Evolutionary conservation across 2,888 invertebrate species (phyloP), one percentile per base, ranked within the genome.

Genomic region (Pyrgus malvae): DNA sequence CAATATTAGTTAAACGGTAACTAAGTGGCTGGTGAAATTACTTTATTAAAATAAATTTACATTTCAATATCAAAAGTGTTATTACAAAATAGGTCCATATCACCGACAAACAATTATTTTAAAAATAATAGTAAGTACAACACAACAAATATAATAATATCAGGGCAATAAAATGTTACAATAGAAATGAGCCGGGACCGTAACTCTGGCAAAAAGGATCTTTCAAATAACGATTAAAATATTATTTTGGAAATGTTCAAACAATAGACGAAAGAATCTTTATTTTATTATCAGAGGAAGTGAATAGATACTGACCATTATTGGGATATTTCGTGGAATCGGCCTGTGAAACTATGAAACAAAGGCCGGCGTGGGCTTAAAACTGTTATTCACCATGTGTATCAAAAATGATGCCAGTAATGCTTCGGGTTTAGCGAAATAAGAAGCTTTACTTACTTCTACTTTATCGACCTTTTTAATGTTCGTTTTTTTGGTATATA

Each of bases 241-340:
- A 81, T 80, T 75, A 83, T 83, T 83, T 85, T 76, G 69, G 72
- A 74, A 66, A 64, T 68, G 66, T 68, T 67, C 80, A 83, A 81
- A 89, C 87, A 89, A 88, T 80, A 65, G 78, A 55, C 60, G 63
- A 70, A 64, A 69, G 77, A 78, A 72, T 79, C 74, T 83, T 86
- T 69, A 65, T 64, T 74, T 72, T 84, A 83, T 70, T 83, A 87
- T 87, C 86, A 66, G 70, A 83, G 87, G 89, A 88, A 86, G 79
- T 85, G 78, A 79, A 86, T 78, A 86, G 85, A 86, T 86, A 85
- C 74, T 69, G 73, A 50, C 67, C 67, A 68, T 76, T 80, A 84
- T 82, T 78, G 76, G 70, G 58, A 67, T 56, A 61, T 70, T 86
- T 86, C 85, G 70, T 59, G 61, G 85, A 85, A 84, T 76, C 71